These are phyloP conservation scores for Myotis yumanensis DNA, from an alignment of 2,113 vertebrate genomes.

Conservation along the genomic window DNA sequence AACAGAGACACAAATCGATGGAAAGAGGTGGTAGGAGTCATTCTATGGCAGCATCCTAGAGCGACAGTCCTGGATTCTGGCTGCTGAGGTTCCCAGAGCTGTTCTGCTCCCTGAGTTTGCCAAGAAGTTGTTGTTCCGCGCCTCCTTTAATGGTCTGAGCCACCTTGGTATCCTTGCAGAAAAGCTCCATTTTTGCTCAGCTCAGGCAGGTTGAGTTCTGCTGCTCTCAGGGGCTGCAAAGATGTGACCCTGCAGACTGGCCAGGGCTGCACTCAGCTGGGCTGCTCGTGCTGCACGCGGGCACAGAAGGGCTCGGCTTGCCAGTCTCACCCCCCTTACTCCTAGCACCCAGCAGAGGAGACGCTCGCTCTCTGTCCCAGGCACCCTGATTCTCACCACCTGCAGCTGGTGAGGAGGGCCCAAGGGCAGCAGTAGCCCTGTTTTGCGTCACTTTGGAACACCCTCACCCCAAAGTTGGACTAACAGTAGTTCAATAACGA, in stretches of 20 bases:
- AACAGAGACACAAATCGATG: neutral
- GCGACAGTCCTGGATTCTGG: too few species aligned
- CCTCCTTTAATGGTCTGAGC: neutral
- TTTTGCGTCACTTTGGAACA: neutral
- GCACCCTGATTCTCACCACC: neutral
- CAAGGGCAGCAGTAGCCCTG: neutral
- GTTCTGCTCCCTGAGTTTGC: neutral
- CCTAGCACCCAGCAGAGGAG: neutral
- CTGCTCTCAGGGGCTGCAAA: neutral
- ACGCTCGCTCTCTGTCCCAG: too few species aligned
- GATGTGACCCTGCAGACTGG: neutral
- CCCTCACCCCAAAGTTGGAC: neutral
- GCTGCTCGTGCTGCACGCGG: rapidly evolving
- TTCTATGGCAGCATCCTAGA: neutral
- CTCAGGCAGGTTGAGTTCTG: neutral
- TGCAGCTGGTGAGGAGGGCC: too few species aligned
- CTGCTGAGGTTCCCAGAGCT: neutral
- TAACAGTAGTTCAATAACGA: neutral
- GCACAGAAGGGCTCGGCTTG: neutral
- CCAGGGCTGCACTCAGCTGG: neutral
- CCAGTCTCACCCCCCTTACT: rapidly evolving
- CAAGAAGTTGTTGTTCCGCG: neutral
- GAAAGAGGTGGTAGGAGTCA: neutral
- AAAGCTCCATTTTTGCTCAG: neutral
- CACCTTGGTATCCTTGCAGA: neutral